Evolutionary conservation across 1,140 invertebrate species (phyloP).

Genomic region (Drosophila rhopaloa): DNA sequence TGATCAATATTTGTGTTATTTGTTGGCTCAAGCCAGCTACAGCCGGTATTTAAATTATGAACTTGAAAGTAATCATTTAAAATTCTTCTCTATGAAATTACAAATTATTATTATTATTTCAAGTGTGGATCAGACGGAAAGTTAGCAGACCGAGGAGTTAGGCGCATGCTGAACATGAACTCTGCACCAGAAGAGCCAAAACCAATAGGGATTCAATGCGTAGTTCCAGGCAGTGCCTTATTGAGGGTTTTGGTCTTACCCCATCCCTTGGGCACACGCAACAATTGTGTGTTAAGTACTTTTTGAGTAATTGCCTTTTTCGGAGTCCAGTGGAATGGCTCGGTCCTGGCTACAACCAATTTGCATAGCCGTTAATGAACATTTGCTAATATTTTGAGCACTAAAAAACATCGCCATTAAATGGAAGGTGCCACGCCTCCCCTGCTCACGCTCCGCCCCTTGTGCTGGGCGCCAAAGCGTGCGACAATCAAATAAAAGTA

Average conservation of each 20-base stretch:
- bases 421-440: conserved; percentile 9
- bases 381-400: conserved; percentile 83
- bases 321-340: conserved; percentile 24
- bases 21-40: not conserved
- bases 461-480: conserved; percentile 63
- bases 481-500: conserved; percentile 83
- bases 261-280: conserved; percentile 25
- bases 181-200: not conserved
- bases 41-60: conserved; percentile 9
- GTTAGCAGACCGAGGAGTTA: conserved; percentile 22
- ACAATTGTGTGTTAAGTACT: conserved; percentile 77
- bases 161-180: conserved; percentile 7
- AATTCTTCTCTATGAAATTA: conserved; percentile 27
- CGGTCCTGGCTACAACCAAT: conserved; percentile 62
- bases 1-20: too few relatives aligned
- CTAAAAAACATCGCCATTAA: conserved; percentile 75
- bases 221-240: conserved; percentile 1
- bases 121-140: conserved; percentile 34
- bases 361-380: conserved; percentile 82
- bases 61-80: conserved; percentile 10
- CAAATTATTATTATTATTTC: conserved; percentile 52
- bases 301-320: conserved; percentile 69
- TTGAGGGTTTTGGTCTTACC: not conserved
- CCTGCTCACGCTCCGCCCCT: not conserved
- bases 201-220: conserved; percentile 22